These are phyloP conservation scores for Eidolon helvum DNA, from an alignment of 2,113 vertebrate genomes.

Conservation along the genomic window DNA sequence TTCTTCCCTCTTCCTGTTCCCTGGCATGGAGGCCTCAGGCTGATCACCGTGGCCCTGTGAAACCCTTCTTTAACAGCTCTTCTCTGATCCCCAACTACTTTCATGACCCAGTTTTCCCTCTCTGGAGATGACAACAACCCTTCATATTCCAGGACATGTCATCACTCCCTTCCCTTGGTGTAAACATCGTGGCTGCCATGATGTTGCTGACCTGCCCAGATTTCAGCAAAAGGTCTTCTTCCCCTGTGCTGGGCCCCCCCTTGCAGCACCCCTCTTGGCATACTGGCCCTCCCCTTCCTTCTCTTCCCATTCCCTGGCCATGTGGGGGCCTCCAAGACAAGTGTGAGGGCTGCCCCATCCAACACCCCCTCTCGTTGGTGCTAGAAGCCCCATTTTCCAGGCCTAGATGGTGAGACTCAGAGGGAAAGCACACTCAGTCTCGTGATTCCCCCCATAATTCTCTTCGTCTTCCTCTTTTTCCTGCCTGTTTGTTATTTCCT, in stretches of 20 bases:
- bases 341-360: too few species aligned
- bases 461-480: not conserved
- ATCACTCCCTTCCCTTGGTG: not conserved
- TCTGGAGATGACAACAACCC: not conserved
- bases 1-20: not conserved
- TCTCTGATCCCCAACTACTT: not conserved
- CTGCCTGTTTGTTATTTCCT: not conserved
- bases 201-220: rapidly evolving
- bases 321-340: not conserved
- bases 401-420: rapidly evolving
- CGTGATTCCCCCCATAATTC: too few species aligned
- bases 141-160: not conserved
- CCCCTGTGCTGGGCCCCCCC: rapidly evolving
- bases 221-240: not conserved
- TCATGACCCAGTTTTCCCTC: not conserved
- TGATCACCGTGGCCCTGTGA: not conserved
- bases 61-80: not conserved
- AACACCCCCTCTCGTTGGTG: rapidly evolving
- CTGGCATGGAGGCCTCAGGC: not conserved
- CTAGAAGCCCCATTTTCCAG: not conserved
- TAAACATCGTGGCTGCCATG: not conserved
- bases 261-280: not conserved
- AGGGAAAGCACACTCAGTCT: too few species aligned
- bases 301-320: not conserved
- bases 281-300: rapidly evolving